phyloP scores from a whole-genome alignment of 2,797 vertebrate species.

The Typhlichthys subterraneus region DNA sequence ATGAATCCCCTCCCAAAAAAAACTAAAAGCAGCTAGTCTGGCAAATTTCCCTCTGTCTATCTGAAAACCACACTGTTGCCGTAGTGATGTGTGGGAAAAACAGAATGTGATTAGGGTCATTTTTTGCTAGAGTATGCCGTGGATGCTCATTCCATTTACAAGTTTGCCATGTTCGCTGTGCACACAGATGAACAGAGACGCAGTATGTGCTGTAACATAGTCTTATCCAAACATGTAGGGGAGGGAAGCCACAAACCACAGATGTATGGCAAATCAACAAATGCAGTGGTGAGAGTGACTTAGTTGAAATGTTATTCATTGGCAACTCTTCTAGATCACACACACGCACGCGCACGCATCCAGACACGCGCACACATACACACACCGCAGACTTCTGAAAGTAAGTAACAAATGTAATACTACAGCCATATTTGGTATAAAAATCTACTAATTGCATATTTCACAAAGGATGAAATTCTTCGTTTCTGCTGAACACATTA shows the following conservation, averaged over 20 bases:
- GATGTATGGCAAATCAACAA: constrained; percentile 12
- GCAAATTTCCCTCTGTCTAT: too few relatives aligned
- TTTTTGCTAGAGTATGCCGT: too few relatives aligned
- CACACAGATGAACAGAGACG: constrained; percentile 25
- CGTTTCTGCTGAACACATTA: constrained; percentile 17
- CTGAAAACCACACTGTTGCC: constrained; percentile 41
- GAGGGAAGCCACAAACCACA: constrained; percentile 21
- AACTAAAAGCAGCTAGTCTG: too few relatives aligned
- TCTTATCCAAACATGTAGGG: constrained; percentile 32
- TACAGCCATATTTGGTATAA: constrained; percentile 44
- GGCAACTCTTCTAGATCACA: constrained; percentile 19
- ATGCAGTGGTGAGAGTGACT: constrained; percentile 10
- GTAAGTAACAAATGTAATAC: constrained; percentile 11
- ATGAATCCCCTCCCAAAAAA: neutral
- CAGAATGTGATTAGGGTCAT: constrained; percentile 24
- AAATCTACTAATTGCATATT: constrained; percentile 12
- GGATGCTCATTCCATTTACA: too few relatives aligned
- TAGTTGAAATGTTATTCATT: constrained; percentile 10
- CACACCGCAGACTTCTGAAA: constrained; percentile 10
- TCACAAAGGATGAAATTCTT: constrained; percentile 14
- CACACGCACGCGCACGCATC: neutral
- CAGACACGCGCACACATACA: neutral
- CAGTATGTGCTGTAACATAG: constrained; percentile 10
- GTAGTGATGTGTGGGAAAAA: constrained; percentile 49
- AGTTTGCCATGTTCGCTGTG: constrained; percentile 17